These are phyloP conservation scores for Protosalanx chinensis DNA, from an alignment of 2,797 vertebrate species.

Conservation along the genomic window DNA sequence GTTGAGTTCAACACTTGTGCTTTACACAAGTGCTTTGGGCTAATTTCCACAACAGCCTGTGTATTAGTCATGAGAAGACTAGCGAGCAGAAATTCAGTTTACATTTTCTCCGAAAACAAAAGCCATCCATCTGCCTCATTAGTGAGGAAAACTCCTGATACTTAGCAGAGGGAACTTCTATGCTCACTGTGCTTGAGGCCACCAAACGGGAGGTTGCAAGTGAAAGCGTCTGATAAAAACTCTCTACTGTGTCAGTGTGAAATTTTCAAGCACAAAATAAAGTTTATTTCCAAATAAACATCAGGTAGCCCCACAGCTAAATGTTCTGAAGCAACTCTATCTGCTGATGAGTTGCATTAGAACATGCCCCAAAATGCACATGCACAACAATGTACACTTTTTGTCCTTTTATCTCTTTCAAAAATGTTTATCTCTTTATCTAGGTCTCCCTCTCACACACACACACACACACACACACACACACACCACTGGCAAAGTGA, in stretches of 20 bases:
- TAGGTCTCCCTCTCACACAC: background rate
- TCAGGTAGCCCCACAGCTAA: slow-evolving; percentile 52
- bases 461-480: background rate
- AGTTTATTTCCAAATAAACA: slow-evolving; percentile 59
- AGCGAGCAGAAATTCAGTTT: slow-evolving; percentile 58
- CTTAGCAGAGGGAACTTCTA: slow-evolving; percentile 63
- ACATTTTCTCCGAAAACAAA: slow-evolving; percentile 60
- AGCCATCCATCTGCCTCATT: slow-evolving; percentile 72
- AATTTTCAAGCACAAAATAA: background rate
- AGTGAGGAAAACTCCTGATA: slow-evolving; percentile 65
- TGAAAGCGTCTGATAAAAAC: slow-evolving; percentile 44
- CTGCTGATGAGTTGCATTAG: slow-evolving; percentile 4
- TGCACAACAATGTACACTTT: background rate
- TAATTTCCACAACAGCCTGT: slow-evolving; percentile 57
- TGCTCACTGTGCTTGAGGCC: slow-evolving; percentile 64
- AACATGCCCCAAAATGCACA: slow-evolving; percentile 5
- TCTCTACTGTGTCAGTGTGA: background rate
- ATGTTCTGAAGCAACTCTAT: slow-evolving; percentile 45
- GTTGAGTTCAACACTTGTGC: slow-evolving; percentile 55
- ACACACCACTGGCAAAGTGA: background rate
- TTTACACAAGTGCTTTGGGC: slow-evolving; percentile 58
- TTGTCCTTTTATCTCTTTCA: background rate
- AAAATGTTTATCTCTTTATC: background rate
- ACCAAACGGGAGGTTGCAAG: slow-evolving; percentile 53
- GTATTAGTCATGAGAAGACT: slow-evolving; percentile 64